Base-by-base conservation (phyloP, 37 sponge, comb jelly and placozoan species). In the Cladorhizidae sp. region DNA sequence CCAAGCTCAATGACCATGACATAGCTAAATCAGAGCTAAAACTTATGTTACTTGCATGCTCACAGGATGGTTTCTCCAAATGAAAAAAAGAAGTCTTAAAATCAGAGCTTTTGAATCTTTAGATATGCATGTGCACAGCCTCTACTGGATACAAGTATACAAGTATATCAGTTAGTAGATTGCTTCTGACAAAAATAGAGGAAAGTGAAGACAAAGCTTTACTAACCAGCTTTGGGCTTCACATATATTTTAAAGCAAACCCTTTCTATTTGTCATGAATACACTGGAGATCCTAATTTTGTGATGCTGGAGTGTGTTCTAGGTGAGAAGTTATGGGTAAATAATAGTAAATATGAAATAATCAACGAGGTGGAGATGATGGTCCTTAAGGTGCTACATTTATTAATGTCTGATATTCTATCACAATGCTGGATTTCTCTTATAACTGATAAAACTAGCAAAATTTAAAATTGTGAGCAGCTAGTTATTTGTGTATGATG, bases 401-500 rank as follows among this genome's bases (percentile, higher is more conserved):
- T 18, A 17, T 12, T 59, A 6, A 17, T 59, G 61, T 5, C 61
- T 59, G 61, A 59, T 12, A 59, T 59, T 3, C 18, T 28, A 12
- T 6, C n/a, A 3, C 61, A 59, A 54, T 20, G 17, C 17, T 54
- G 12, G 12, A 17, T 59, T 3, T 59, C 61, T 17, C 5, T 59
- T 3, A 5, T 59, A 6, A 6, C 61, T 17, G 61, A 59, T 17
- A 26, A 59, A 17, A 59, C 18, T 59, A 23, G 69, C 9, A 38
- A 68, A 2, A 38, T 68, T 68, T 18, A 18, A 31, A 31, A 29
- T 3, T 31, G 69, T 5, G 37, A 68, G 17, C 69, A 68, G 40
- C 69, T 68, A 31, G 69, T 31, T 31, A 33, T 68, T 33, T 68
- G 69, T 28, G 7, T 68, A 9, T 31, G 69, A 38, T 68, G 37